phyloP scores from a whole-genome alignment of 2,113 vertebrate species.

The Lampris incognitus region DNA sequence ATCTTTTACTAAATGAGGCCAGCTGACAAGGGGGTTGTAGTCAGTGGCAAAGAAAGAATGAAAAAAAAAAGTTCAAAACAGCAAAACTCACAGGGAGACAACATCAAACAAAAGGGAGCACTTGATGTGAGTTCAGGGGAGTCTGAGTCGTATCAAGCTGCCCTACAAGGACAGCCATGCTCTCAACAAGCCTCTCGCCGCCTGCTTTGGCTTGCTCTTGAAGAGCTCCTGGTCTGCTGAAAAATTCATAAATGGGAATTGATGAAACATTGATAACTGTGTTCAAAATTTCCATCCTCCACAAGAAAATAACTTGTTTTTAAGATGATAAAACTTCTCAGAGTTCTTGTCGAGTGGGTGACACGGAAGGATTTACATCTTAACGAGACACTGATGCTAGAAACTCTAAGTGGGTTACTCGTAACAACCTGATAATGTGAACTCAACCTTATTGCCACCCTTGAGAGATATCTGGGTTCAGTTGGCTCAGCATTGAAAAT shows the following conservation, averaged over 20 bases:
- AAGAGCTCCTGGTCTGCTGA: conserved; percentile 65
- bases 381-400: conserved; percentile 15
- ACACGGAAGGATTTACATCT: background rate
- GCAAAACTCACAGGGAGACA: conserved; percentile 17
- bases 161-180: conserved; percentile 46
- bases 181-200: conserved; percentile 56
- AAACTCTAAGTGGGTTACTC: background rate
- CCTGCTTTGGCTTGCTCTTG: conserved; percentile 52
- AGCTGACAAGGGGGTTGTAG: background rate
- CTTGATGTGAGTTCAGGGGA: conserved; percentile 41
- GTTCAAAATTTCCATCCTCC: conserved; percentile 51
- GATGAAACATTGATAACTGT: conserved; percentile 74
- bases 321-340: conserved; percentile 35
- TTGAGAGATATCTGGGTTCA: conserved; percentile 13
- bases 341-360: conserved; percentile 7
- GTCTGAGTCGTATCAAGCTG: conserved; percentile 50
- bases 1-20: conserved; percentile 17
- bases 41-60: conserved; percentile 14
- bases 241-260: conserved; percentile 66
- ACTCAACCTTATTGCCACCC: background rate
- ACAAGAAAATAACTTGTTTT: conserved; percentile 39
- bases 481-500: background rate
- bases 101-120: conserved; percentile 10
- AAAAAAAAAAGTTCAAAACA: conserved; percentile 2
- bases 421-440: background rate